Evolutionary conservation across 2,113 vertebrate species (phyloP), one percentile per base, ranked within the genome.

Genomic region (Pandion haliaetus): DNA sequence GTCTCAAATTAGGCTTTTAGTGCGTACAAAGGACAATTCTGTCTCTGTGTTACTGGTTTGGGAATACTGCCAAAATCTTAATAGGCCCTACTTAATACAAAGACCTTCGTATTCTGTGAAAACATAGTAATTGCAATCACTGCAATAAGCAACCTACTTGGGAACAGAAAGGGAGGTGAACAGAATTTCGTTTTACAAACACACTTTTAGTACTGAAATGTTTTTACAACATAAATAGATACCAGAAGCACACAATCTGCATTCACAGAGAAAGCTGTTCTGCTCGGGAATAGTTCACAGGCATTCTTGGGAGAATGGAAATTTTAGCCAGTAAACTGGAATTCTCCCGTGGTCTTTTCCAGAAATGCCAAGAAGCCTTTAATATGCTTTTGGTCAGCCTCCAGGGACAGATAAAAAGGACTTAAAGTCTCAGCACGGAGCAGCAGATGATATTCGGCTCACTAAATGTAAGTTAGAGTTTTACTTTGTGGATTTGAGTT

Each of bases 51-150:
- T 94, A 77, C 72, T 59, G 32, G 36, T 90, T 94, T 87, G 84
- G 94, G 93, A 97, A 96, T 52, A 85, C 47, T 93, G 95, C 92
- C 96, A 97, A 95, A 96, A 95, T 81, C 83, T 91, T 95, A 94
- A 93, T 72, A 92, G 82, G 61, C 61, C 65, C 71, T 89, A 81
- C 81, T 94, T 92, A 91, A 88, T 76, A 95, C 66, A 95, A 88
- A 95, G 77, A 59, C 87, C 50, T 86, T 78, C 88, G 91, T 61
- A 95, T 44, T 95, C 94, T 76, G 44, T 89, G 70, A 71, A 95
- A 94, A 85, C 0, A 1, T 45, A 80, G 71, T 91, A 93, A 95
- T 70, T 93, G 79, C 73, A 71, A 73, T 93, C 81, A 69, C 44
- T 63, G 55, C 65, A 93, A 59, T 70, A 85, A 82, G 55, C 74